phyloP scores from a whole-genome alignment of 2,113 vertebrate genomes.

The Brachyhypopomus occidentalis region DNA sequence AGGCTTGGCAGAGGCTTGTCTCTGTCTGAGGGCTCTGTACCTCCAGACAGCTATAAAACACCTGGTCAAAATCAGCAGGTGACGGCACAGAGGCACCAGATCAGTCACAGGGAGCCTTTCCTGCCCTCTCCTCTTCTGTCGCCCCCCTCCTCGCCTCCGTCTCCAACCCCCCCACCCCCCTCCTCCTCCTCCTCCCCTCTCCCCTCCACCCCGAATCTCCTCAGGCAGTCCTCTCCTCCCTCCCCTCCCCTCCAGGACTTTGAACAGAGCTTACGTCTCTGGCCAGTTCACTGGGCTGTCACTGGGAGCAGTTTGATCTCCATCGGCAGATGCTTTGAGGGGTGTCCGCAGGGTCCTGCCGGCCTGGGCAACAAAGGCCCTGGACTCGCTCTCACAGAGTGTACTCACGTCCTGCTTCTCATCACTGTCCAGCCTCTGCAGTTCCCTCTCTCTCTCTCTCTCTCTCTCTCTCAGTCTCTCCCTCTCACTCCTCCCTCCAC shows the following conservation, averaged over 20 bases:
- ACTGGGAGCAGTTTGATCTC: constrained; percentile 88
- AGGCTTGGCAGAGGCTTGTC: constrained; percentile 81
- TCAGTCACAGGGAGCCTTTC: constrained; percentile 76
- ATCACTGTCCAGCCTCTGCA: constrained; percentile 13
- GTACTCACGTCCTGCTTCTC: constrained; percentile 10
- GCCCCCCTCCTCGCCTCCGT: constrained; percentile 45
- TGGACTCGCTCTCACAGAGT: background rate
- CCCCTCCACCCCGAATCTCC: constrained; percentile 42
- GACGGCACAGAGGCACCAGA: constrained; percentile 79
- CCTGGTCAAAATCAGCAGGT: constrained; percentile 91
- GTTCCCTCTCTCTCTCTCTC: too few species aligned
- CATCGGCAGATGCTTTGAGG: constrained; percentile 81
- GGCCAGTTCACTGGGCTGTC: constrained; percentile 83
- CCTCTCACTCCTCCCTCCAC: too few species aligned
- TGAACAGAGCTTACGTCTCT: constrained; percentile 87
- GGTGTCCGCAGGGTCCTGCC: constrained; percentile 69
- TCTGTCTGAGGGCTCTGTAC: constrained; percentile 81
- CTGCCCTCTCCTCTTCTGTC: constrained; percentile 52
- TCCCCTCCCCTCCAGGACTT: constrained; percentile 75
- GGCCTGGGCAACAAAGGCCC: constrained; percentile 18
- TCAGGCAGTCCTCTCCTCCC: constrained; percentile 54
- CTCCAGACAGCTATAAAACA: constrained; percentile 87
- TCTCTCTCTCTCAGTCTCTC: background rate
- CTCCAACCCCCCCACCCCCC: too few species aligned
- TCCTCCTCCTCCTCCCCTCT: constrained; percentile 52